Percentiles rank a stretch among this genome's conserved stretches.
Conservation (phyloP, 2,797 vertebrate genomes). For the Dendrocincla tyrannina region DNA sequence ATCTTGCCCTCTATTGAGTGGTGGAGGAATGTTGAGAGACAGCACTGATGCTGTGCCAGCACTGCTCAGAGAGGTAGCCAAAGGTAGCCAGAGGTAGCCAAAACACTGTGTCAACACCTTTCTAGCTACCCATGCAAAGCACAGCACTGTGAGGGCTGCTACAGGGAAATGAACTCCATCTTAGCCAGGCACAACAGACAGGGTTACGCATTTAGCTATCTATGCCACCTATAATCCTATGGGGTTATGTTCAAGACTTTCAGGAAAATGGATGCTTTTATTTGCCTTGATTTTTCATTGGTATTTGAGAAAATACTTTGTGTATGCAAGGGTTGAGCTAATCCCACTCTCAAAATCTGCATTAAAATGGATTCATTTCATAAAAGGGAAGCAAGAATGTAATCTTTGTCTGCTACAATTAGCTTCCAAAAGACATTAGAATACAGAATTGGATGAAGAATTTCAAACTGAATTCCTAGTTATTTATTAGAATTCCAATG, state of each 20-base stretch:
- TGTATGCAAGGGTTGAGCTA: neutral
- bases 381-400: neutral
- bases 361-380: neutral
- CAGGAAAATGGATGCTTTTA: neutral
- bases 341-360: neutral
- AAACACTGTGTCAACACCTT: neutral
- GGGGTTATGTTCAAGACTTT: neutral
- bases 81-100: neutral
- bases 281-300: neutral
- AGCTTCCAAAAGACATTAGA: neutral
- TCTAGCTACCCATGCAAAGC: neutral
- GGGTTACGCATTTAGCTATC: neutral
- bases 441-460: neutral
- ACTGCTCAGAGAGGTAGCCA: too few relatives aligned
- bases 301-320: neutral
- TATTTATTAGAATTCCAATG: neutral
- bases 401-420: neutral
- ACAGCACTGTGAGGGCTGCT: neutral
- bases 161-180: neutral
- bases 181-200: neutral
- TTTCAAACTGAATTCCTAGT: neutral
- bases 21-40: neutral
- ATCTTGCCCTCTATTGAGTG: neutral
- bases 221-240: neutral
- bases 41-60: neutral